Evolutionary conservation across 1,140 invertebrate species (phyloP), one percentile per base, ranked within the genome.

Genomic region (Tachypleus tridentatus): DNA sequence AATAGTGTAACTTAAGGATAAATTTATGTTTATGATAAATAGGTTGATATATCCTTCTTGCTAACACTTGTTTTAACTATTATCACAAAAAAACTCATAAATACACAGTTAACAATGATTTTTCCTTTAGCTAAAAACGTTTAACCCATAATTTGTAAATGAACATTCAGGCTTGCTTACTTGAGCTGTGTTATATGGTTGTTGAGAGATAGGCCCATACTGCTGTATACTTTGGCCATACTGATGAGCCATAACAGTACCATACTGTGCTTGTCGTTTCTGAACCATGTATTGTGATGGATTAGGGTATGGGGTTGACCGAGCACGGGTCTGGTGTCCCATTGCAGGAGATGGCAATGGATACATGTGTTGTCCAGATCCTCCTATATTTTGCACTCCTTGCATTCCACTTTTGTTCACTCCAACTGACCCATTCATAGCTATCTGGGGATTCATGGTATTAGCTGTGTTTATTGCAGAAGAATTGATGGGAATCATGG

Each of bases 271-370:
- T 9, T 63, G 62, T 65, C 87, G 81, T 73, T 91, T 89, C 72
- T 90, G 87, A 51, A 83, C 81, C 83, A 89, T 88, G 72, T 91
- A 85, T 84, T 89, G 87, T 49, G 84, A 83, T 5, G 87, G 86
- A 61, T 82, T 83, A 3, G 88, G 87, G 77, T 91, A 92, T 0
- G 89, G 88, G 47, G 87, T 80, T 76, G 89, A 80, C 72, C 89
- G 79, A 69, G 87, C 82, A 56, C 80, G 80, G 3, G 29, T 53
- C 48, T 69, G 68, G 5, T 57, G 61, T 62, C 61, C 63, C 59
- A 64, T 63, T 9, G 62, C 60, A 11, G 64, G 53, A 51, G 57
- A 56, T 47, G 50, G 59, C 49, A 50, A 51, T 8, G 66, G 52
- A 66, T 80, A 72, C 62, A 71, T 70, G 53, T 62, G 49, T 29